A percentile compares a stretch with the other conserved stretches of the same genome.
Evolutionary conservation across 2,113 vertebrate genomes (phyloP).

Genomic region (Vombatus ursinus): DNA sequence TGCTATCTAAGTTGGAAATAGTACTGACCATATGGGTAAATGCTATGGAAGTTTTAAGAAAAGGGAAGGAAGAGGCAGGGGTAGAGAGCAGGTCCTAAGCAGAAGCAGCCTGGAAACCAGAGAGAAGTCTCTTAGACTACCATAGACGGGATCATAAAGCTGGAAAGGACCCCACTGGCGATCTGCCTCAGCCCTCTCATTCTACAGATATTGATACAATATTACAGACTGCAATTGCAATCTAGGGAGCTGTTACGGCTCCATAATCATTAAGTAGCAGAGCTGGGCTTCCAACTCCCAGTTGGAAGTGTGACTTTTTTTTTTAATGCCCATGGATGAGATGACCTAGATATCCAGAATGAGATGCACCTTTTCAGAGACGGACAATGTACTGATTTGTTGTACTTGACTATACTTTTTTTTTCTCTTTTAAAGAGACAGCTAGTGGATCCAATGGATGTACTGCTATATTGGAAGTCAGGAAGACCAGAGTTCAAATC

Average conservation of each 20-base stretch:
- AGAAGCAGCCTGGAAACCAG: not conserved
- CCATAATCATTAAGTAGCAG: no score
- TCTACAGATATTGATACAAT: not conserved
- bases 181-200: not conserved
- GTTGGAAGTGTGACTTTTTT: no score
- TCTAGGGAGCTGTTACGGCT: no score
- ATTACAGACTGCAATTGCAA: not conserved
- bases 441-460: no score
- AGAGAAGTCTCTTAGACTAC: not conserved
- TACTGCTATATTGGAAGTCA: not conserved
- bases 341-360: no score
- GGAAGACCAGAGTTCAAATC: not conserved
- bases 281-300: no score
- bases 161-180: not conserved
- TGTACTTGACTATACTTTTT: no score
- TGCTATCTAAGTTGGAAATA: not conserved
- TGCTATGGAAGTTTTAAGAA: not conserved
- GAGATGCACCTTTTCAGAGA: no score
- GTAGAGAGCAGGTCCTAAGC: not conserved
- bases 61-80: not conserved
- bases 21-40: not conserved
- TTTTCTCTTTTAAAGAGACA: no score
- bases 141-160: not conserved
- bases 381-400: no score
- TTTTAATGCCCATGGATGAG: no score